These are phyloP conservation scores for Sminthurinus signatus DNA, from an alignment of 1,140 invertebrate genomes.

Conservation along the genomic window DNA sequence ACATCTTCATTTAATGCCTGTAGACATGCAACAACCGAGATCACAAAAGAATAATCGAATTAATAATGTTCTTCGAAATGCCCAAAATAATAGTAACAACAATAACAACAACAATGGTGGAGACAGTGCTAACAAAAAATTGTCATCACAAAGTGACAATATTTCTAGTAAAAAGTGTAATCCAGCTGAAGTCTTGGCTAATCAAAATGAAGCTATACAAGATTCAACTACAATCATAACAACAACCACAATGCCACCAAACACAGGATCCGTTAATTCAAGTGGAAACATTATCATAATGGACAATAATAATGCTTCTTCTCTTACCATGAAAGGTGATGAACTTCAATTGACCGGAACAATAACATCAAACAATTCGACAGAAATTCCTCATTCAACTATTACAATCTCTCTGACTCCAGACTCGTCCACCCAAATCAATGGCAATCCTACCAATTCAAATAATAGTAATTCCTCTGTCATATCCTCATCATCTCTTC, in stretches of 20 bases:
- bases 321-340: background rate
- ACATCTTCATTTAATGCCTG: conserved; percentile 53
- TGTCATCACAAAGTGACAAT: too few relatives aligned
- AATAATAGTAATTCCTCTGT: too few relatives aligned
- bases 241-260: background rate
- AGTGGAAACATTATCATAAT: background rate
- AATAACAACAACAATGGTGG: background rate
- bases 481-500: too few relatives aligned
- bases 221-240: background rate
- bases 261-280: background rate
- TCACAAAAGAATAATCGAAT: conserved; percentile 39
- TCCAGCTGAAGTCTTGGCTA: background rate
- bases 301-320: background rate
- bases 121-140: conserved; percentile 11
- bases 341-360: background rate
- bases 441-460: background rate
- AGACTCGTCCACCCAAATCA: conserved; percentile 1
- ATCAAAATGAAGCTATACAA: background rate
- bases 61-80: background rate
- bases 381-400: background rate
- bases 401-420: background rate
- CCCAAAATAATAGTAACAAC: background rate
- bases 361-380: background rate
- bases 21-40: conserved; percentile 42
- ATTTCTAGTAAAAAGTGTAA: too few relatives aligned